Evolutionary conservation across 2,797 vertebrate species (phyloP).

Genomic region (Sarcoramphus papa): DNA sequence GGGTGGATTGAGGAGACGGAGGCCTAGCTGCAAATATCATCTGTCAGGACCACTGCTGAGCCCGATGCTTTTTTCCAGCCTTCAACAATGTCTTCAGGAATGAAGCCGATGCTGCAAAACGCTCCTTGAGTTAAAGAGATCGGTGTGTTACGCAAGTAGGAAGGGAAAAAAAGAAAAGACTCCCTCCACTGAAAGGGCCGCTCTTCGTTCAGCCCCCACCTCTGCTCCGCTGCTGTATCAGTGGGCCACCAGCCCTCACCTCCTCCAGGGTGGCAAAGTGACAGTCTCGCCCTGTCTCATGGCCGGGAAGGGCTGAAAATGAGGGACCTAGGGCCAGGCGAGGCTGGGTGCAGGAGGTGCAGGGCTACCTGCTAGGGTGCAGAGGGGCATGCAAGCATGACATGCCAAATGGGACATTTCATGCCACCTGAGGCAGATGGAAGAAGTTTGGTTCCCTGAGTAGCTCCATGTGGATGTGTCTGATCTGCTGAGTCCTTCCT

Average conservation of each 20-base stretch:
- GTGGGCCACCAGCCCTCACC: background rate
- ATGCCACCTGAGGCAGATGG: background rate
- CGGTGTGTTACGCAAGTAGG: background rate
- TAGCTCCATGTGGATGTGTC: background rate
- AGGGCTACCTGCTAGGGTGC: background rate
- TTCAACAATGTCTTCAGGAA: constrained; percentile 67
- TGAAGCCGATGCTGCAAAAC: constrained; percentile 27
- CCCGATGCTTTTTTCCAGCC: constrained; percentile 40
- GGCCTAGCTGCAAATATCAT: constrained; percentile 73
- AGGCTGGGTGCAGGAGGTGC: background rate
- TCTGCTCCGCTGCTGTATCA: background rate
- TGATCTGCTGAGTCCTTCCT: background rate
- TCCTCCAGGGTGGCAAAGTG: background rate
- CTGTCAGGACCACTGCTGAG: constrained; percentile 80
- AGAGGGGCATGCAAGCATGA: background rate
- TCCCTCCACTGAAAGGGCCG: background rate
- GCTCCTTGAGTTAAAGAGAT: background rate
- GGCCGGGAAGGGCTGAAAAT: background rate
- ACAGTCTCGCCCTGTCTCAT: fast-evolving
- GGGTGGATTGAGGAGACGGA: constrained; percentile 72
- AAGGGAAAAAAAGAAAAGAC: fast-evolving
- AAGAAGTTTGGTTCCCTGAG: background rate
- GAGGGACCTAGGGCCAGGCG: background rate
- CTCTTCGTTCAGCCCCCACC: background rate
- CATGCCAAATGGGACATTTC: fast-evolving